phyloP scores from a whole-genome alignment of 2,113 vertebrate species.

The Hylia prasina region DNA sequence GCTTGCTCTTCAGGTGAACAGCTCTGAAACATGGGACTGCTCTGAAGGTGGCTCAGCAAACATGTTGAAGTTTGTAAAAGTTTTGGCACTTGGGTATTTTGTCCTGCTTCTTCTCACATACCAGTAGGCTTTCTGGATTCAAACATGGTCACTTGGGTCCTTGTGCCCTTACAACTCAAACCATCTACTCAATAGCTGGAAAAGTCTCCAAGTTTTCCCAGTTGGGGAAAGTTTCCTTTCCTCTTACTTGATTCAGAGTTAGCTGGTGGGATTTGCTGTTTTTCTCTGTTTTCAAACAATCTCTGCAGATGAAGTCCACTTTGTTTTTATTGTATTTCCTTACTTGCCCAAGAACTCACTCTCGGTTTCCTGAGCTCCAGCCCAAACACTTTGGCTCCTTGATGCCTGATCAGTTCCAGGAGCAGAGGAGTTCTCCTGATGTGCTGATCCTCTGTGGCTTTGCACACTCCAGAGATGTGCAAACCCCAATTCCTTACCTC shows the following conservation, averaged over 20 bases:
- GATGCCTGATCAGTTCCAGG: background rate
- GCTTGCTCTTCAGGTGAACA: background rate
- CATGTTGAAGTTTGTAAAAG: background rate
- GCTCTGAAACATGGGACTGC: background rate
- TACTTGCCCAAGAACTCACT: background rate
- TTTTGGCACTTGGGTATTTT: background rate
- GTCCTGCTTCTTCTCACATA: background rate
- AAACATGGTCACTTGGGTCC: background rate
- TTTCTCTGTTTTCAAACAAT: too few relatives aligned
- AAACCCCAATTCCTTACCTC: background rate
- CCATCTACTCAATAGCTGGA: background rate
- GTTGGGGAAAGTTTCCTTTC: background rate
- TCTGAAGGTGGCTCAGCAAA: background rate
- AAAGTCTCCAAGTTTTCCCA: background rate
- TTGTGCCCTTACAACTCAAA: background rate
- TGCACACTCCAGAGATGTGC: background rate
- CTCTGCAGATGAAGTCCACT: too few relatives aligned
- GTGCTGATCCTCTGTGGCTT: background rate
- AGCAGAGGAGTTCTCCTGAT: background rate
- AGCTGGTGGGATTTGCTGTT: accelerated
- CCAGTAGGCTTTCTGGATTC: background rate
- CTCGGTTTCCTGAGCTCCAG: background rate
- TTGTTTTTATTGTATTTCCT: background rate
- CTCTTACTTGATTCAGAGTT: background rate
- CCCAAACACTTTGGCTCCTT: background rate